These are phyloP conservation scores for Ascidia mentula DNA, from an alignment of 23 tunicate species.

Conservation along the genomic window DNA sequence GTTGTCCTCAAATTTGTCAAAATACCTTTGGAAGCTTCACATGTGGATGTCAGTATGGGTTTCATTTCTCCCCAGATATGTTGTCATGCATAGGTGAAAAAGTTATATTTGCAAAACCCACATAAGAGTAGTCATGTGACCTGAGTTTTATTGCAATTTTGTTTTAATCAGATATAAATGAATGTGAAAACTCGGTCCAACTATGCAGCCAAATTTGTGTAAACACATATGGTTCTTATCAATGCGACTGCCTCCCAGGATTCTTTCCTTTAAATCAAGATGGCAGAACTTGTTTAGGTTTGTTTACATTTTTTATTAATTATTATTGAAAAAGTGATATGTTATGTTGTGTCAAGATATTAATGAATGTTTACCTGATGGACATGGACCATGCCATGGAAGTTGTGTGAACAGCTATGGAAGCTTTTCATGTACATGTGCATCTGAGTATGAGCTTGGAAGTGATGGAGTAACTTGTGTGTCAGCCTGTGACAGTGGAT, in stretches of 20 bases:
- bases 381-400: conserved; percentile 37
- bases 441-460: conserved; percentile 30
- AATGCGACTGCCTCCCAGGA: conserved; percentile 20
- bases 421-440: conserved; percentile 51
- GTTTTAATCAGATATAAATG: background rate
- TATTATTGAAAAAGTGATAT: background rate
- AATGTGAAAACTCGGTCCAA: background rate
- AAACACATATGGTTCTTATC: conserved; percentile 18
- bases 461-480: conserved; percentile 14
- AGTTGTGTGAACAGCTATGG: conserved; percentile 65
- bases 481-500: background rate
- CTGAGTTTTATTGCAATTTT: background rate
- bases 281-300: conserved; percentile 20
- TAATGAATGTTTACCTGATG: conserved; percentile 9
- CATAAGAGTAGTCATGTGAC: background rate
- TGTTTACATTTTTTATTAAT: background rate
- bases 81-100: conserved; percentile 24
- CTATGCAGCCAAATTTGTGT: conserved; percentile 3
- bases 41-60: conserved; percentile 33
- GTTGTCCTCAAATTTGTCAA: conserved; percentile 32
- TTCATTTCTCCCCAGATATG: background rate
- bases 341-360: background rate
- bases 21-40: conserved; percentile 22
- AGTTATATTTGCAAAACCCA: background rate
- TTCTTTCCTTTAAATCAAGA: background rate